A percentile compares a stretch with the other conserved stretches of the same genome.
phyloP scores from a whole-genome alignment of 2,113 vertebrate species.

The Myanophis thanlyinensis region DNA sequence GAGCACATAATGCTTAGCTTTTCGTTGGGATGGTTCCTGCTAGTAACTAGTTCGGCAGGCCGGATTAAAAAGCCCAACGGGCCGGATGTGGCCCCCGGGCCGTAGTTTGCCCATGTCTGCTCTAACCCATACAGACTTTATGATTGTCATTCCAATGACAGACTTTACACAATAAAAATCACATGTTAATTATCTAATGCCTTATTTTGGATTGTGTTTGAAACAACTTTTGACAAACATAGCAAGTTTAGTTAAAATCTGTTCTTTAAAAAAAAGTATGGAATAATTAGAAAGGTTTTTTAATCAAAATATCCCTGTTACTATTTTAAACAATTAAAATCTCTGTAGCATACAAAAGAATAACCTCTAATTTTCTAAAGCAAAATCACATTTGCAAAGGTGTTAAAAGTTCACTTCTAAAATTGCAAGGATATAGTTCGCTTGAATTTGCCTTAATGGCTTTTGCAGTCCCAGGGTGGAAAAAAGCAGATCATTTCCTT shows the following conservation, averaged over 20 bases:
- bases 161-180: neutral
- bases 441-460: conserved; percentile 59
- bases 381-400: conserved; percentile 45
- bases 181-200: neutral
- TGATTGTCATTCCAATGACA: no score
- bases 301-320: conserved; percentile 14
- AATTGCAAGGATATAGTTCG: conserved; percentile 50
- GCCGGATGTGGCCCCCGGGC: no score
- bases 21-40: no score
- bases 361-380: conserved; percentile 37
- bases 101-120: no score
- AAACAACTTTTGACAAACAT: conserved; percentile 28
- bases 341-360: conserved; percentile 42
- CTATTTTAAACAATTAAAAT: conserved; percentile 35
- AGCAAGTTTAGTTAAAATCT: conserved; percentile 28
- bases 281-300: neutral
- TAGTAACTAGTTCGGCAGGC: no score
- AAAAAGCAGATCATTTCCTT: conserved; percentile 56
- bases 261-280: conserved; percentile 19
- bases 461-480: conserved; percentile 51
- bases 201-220: neutral
- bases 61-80: no score
- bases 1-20: no score
- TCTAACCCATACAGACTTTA: no score
- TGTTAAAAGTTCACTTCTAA: conserved; percentile 63